Base-by-base conservation (phyloP, 2,888 invertebrate species). In the Nemotelus nigrinus region DNA sequence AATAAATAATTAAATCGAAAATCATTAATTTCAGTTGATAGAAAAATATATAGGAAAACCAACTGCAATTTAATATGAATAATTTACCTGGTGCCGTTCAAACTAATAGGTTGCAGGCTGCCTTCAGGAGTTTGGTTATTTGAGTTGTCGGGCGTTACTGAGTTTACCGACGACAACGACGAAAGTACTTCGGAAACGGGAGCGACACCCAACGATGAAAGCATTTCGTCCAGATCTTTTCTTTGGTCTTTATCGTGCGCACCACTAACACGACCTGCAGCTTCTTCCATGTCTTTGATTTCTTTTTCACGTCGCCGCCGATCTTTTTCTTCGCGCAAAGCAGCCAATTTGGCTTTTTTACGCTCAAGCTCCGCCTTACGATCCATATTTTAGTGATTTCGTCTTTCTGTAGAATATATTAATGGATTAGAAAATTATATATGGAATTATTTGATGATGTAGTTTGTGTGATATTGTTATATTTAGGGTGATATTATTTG, bases 341-440 rank as follows among this genome's bases (percentile, higher is more conserved):
- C 95, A 85, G 96, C 95, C 82, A 97, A 90, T 88, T 96, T 96
- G 44, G 95, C 96, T 86, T 96, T 96, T 87, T 97, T 97, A 79
- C 96, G 91, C 88, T 96, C 96, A 83, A 97, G 87, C 88, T 97
- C 96, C n/a, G 95, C 96, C 87, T 95, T 96, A 80, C 96, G 91
- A 88, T 96, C 96, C 87, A 87, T 87, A 25, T 10, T 63, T 63
- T 25, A 25, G 25, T 25, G 25, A 25, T 25, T 25, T 25, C 25
- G 25, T 25, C 25, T 25, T 25, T 25, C 25, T 25, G 25, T 25
- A 25, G 25, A 25, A 25, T 25, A 25, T 25, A 25, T 25, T 25
- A 25, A 25, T 25, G 25, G 25, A 25, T 25, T 25, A 25, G 25
- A 25, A 25, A 25, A 25, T 25, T 25, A 25, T 25, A 25, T 1